These are phyloP conservation scores for Gymnothorax reevesii DNA, from an alignment of 2,797 vertebrate genomes.

Conservation along the genomic window DNA sequence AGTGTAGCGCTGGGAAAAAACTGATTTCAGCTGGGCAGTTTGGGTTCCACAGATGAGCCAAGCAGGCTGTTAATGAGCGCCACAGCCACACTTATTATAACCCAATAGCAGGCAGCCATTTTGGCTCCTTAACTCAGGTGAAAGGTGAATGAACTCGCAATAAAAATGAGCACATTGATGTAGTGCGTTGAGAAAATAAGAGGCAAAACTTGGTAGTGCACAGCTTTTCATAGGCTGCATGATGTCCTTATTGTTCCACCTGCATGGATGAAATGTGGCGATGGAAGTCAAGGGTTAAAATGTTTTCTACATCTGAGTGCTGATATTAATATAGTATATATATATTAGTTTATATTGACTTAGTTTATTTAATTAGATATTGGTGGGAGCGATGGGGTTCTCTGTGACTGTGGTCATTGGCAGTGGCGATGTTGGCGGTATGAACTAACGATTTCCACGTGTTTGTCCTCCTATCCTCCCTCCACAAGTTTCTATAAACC, in stretches of 20 bases:
- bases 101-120: neutral
- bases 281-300: neutral
- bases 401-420: neutral
- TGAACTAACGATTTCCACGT: neutral
- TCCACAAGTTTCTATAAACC: neutral
- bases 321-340: neutral
- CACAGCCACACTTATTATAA: neutral
- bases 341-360: neutral
- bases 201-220: neutral
- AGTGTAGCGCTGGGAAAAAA: conserved; percentile 45
- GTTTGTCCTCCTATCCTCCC: neutral
- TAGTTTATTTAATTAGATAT: neutral
- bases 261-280: neutral
- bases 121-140: neutral
- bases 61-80: conserved; percentile 19
- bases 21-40: conserved; percentile 45
- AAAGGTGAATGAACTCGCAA: neutral
- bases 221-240: neutral
- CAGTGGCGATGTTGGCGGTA: neutral
- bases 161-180: neutral
- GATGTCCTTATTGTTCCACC: neutral
- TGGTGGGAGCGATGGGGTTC: neutral
- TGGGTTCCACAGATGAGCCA: conserved; percentile 12
- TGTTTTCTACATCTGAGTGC: neutral
- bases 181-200: neutral